A percentile compares a stretch with the other conserved stretches of the same genome.
Conservation (phyloP, 2,888 invertebrate genomes). For the Drosophila paracracens region DNA sequence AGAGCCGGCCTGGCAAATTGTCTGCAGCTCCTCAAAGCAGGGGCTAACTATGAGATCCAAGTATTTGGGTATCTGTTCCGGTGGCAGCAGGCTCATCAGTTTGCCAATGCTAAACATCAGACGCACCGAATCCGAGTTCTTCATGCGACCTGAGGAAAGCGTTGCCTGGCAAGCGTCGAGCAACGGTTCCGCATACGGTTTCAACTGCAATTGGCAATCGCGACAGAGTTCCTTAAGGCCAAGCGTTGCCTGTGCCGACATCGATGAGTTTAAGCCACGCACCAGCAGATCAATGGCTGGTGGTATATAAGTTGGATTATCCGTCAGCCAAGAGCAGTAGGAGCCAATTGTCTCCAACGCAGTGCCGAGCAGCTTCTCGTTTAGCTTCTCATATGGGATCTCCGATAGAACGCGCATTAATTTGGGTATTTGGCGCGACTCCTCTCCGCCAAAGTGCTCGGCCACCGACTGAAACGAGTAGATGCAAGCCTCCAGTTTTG, state of each 20-base stretch:
- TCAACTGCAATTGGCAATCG: conserved; percentile 91
- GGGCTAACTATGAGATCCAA: conserved; percentile 90
- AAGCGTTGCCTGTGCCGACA: conserved; percentile 92
- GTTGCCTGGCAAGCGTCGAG: conserved; percentile 89
- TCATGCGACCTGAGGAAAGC: conserved; percentile 86
- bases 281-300: conserved; percentile 89
- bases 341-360: conserved; percentile 92
- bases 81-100: conserved; percentile 89
- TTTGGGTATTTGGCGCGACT: conserved; percentile 87
- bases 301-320: conserved; percentile 89
- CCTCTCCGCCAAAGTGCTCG: conserved; percentile 87
- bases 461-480: conserved; percentile 88
- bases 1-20: conserved; percentile 85
- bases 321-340: conserved; percentile 94
- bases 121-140: conserved; percentile 89
- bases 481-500: conserved; percentile 88
- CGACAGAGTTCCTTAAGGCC: conserved; percentile 94
- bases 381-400: conserved; percentile 88
- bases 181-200: conserved; percentile 91
- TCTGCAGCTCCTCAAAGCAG: conserved; percentile 88
- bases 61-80: conserved; percentile 88
- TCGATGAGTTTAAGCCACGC: conserved; percentile 88
- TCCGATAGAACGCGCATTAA: conserved; percentile 87
- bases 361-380: conserved; percentile 88
- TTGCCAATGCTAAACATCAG: conserved; percentile 92